These are phyloP conservation scores for Channa argus DNA, from an alignment of 2,113 vertebrate species.

Conservation along the genomic window DNA sequence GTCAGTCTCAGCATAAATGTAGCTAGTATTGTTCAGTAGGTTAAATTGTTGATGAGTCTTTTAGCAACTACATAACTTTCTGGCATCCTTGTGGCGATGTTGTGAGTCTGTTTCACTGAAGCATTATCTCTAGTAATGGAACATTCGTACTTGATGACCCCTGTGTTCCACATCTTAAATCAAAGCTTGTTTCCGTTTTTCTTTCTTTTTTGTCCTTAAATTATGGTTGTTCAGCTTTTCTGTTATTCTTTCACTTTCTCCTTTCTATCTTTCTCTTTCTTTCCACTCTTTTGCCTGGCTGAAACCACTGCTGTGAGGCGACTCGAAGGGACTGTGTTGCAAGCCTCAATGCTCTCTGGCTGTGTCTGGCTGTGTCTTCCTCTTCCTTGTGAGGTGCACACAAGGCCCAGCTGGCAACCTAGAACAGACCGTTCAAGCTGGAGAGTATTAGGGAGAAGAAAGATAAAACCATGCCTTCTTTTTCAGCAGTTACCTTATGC, in stretches of 20 bases:
- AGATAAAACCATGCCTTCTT: not conserved
- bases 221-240: conserved; percentile 7
- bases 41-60: not conserved
- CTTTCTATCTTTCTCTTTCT: not conserved
- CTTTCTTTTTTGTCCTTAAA: not conserved
- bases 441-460: conserved; percentile 12
- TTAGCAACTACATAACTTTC: not conserved
- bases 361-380: conserved; percentile 54
- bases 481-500: too few relatives aligned
- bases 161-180: not conserved
- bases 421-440: conserved; percentile 62
- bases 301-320: conserved; percentile 41
- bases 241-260: conserved; percentile 3
- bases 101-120: not conserved
- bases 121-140: not conserved
- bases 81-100: not conserved
- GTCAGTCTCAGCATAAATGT: not conserved
- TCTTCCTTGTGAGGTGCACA: conserved; percentile 60
- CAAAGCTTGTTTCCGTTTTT: not conserved
- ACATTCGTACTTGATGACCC: not conserved
- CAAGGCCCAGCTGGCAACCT: conserved; percentile 73
- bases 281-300: conserved; percentile 21
- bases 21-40: not conserved
- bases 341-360: conserved; percentile 62
- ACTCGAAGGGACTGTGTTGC: conserved; percentile 47